Evolutionary conservation across 1,140 invertebrate species (phyloP), one percentile per base, ranked within the genome.

Genomic region (Himalopsyche phryganea): DNA sequence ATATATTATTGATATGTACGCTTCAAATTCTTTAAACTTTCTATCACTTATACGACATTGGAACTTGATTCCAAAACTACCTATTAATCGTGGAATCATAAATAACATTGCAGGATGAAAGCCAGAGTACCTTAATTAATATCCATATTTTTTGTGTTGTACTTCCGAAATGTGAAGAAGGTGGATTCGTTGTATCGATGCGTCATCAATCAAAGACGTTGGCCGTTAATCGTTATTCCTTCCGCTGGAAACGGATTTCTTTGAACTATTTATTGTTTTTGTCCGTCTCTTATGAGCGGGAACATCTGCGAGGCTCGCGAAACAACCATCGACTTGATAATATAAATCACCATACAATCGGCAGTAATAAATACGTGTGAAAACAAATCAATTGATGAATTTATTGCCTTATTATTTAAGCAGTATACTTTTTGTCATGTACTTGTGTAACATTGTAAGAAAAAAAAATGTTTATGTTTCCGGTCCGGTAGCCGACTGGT

Each of bases 161-260:
- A 45, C 14, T 19, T 45, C 42, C 18, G 42, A 19, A 45, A 45
- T 45, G 42, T 11, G 42, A 11, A 19, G 42, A 45, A 19, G 42
- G 42, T 45, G 42, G 14, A 17, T 14, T 17, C 13, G 14, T 5
- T 5, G 10, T 19, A 45, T 19, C 17, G 42, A 45, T 17, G 18
- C 42, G 42, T 19, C 42, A 45, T 45, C 42, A 15, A 45, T 45
- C 42, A 45, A 45, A 45, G 5, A 7, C 6, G 10, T 19, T 13
- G 11, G 15, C 38, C n/a, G n/a, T 17, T 17, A 19, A 45, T 45
- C 11, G 42, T 19, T 15, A 19, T 45, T 45, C 15, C 42, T 45
- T 45, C 42, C 42, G 42, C 14, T 17, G 42, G 42, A 11, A 40
- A 45, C n/a, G 42, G 42, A 45, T 45, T 45, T 45, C n/a, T 19